Percentiles rank a stretch among this genome's conserved stretches.
These are phyloP conservation scores for Macheiramphus alcinus DNA, from an alignment of 2,113 vertebrate genomes.

Conservation along the genomic window DNA sequence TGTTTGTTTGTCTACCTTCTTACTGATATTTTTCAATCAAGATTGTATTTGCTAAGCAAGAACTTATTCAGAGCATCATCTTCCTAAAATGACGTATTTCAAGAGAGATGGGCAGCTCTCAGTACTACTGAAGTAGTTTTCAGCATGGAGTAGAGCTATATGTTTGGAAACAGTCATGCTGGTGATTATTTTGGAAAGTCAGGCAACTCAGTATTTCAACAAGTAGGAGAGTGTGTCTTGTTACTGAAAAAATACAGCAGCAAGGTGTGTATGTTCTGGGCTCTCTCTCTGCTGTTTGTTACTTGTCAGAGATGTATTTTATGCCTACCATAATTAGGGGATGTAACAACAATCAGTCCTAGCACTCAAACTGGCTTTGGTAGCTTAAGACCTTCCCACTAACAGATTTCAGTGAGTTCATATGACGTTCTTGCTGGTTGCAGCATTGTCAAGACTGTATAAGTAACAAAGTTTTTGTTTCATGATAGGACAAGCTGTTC, in stretches of 20 bases:
- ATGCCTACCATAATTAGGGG: not conserved
- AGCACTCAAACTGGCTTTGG: not conserved
- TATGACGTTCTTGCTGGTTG: not conserved
- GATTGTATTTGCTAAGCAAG: not conserved
- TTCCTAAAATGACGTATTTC: not conserved
- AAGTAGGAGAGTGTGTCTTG: not conserved
- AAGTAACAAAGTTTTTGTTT: not conserved
- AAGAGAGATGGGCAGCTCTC: not conserved
- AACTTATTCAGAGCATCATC: not conserved
- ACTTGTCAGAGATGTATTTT: not conserved
- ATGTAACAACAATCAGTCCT: not conserved
- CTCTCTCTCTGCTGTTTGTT: not conserved
- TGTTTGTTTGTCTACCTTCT: not conserved
- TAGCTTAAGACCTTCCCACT: not conserved
- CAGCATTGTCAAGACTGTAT: not conserved
- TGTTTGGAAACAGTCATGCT: not conserved
- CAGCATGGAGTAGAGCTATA: not conserved
- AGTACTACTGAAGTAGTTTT: not conserved
- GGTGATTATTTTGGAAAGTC: not conserved
- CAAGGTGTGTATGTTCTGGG: not conserved
- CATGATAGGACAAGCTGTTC: rapidly evolving
- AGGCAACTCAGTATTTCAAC: not conserved
- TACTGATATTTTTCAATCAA: not conserved
- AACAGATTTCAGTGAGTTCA: not conserved
- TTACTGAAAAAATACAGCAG: not conserved